Evolutionary conservation across 2,888 invertebrate species (phyloP).

Genomic region (Entomobrya multifasciata): DNA sequence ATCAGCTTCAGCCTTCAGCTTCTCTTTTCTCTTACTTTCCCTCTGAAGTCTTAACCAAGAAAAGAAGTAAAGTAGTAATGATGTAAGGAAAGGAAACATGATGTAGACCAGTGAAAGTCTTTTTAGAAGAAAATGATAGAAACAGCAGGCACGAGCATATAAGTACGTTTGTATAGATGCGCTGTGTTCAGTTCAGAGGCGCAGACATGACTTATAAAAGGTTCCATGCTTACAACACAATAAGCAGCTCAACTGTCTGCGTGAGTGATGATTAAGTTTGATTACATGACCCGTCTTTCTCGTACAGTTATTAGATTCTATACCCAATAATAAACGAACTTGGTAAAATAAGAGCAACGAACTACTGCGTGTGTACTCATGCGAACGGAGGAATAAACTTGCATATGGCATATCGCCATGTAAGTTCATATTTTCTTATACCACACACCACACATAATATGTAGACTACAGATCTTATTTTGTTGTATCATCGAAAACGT

Average conservation of each 20-base stretch:
- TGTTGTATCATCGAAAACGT: too few relatives aligned
- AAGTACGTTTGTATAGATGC: too few relatives aligned
- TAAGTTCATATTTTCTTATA: too few relatives aligned
- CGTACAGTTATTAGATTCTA: slow-evolving; percentile 43
- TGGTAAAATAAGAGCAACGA: background rate
- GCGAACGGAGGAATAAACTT: background rate
- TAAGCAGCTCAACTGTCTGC: slow-evolving; percentile 42
- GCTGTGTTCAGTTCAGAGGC: too few relatives aligned
- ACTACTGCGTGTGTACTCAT: background rate
- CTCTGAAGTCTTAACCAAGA: slow-evolving; percentile 1
- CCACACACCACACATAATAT: too few relatives aligned
- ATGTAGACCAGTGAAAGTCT: slow-evolving; percentile 50
- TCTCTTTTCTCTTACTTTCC: background rate
- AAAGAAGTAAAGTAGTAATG: slow-evolving; percentile 21
- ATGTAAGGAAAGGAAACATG: slow-evolving; percentile 49
- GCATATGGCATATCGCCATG: too few relatives aligned
- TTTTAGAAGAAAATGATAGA: background rate
- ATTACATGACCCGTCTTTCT: slow-evolving; percentile 57
- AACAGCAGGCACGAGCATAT: background rate
- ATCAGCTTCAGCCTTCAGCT: background rate
- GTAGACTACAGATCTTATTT: too few relatives aligned
- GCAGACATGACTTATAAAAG: too few relatives aligned
- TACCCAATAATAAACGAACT: background rate
- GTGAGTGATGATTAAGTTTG: slow-evolving; percentile 68
- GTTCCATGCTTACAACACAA: background rate